phyloP scores from a whole-genome alignment of 1,140 invertebrate genomes.

The Mactra quadrangularis region DNA sequence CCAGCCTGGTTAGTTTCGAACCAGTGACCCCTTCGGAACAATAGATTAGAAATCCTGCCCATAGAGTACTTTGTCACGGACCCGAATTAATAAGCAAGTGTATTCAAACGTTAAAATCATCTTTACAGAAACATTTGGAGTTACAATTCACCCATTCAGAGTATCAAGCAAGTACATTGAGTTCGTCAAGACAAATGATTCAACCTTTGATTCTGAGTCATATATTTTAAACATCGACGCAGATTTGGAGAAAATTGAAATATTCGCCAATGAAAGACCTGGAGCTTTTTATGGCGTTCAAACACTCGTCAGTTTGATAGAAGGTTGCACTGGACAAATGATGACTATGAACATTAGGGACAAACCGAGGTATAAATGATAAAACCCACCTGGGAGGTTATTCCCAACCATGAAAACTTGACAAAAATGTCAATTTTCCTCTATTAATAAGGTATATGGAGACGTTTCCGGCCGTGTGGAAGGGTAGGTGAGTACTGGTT shows the following conservation, averaged over 20 bases:
- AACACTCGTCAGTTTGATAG: slow-evolving; percentile 4
- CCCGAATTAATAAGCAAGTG: no score
- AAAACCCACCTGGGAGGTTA: no score
- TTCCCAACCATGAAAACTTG: no score
- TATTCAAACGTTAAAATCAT: no score
- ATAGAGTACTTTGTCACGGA: no score
- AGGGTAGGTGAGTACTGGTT: no score
- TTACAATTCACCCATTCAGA: background rate
- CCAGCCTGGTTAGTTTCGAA: no score
- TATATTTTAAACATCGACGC: background rate
- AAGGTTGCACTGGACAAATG: background rate
- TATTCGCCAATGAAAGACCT: background rate
- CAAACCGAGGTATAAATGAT: slow-evolving; percentile 32
- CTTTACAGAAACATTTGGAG: background rate
- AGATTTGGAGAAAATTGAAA: background rate
- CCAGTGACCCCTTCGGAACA: no score
- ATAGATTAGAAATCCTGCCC: no score
- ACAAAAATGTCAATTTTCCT: no score
- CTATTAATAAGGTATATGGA: no score
- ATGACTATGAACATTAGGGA: background rate
- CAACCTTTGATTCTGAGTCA: background rate
- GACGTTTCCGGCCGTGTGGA: no score
- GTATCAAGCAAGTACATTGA: background rate
- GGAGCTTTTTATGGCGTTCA: slow-evolving; percentile 31
- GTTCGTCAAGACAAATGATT: background rate